These are phyloP conservation scores for Apistogramma diplotaenia DNA, from an alignment of 2,113 vertebrate species.

Conservation along the genomic window DNA sequence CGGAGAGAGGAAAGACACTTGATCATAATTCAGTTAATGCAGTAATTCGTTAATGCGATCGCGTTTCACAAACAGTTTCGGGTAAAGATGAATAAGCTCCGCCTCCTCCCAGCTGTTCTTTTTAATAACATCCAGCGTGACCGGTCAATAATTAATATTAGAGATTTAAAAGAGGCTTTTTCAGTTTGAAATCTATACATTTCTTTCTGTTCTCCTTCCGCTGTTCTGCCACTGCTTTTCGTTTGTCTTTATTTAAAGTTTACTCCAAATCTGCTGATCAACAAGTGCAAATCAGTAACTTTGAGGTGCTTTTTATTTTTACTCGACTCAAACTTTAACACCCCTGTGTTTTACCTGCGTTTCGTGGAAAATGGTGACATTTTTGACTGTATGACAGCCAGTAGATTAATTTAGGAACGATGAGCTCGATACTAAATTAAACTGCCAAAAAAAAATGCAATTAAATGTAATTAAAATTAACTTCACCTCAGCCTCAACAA, in stretches of 20 bases:
- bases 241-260: not conserved
- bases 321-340: not conserved
- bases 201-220: not conserved
- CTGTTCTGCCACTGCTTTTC: not conserved
- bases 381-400: not conserved
- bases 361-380: not conserved
- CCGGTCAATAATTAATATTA: not conserved
- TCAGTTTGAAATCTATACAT: not conserved
- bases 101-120: not conserved
- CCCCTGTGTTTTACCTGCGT: not conserved
- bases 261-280: not conserved
- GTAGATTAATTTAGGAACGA: not conserved
- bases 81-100: not conserved
- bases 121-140: not conserved
- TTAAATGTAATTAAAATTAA: not conserved
- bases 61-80: not conserved
- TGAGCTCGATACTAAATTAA: not conserved
- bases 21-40: conserved; percentile 30
- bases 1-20: not conserved
- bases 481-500: not conserved
- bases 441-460: not conserved
- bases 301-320: not conserved
- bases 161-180: not conserved
- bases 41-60: conserved; percentile 11
- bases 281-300: not conserved